Percentiles rank a stretch among this genome's conserved stretches.
These are phyloP conservation scores for Apis cerana DNA, from an alignment of 1,140 invertebrate genomes.

Conservation along the genomic window DNA sequence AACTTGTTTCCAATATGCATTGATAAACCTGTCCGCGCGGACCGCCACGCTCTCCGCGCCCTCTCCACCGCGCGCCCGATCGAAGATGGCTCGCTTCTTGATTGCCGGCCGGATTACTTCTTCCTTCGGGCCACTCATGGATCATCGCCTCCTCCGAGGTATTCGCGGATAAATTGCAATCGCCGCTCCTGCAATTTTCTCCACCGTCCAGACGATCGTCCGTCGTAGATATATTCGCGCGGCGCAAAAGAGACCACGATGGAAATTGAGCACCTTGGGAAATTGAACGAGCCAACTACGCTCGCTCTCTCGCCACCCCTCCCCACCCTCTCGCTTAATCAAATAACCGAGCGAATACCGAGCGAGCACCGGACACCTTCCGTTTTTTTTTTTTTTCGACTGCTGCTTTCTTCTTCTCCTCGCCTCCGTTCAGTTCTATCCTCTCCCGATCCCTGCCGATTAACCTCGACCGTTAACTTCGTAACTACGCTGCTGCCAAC, in stretches of 20 bases:
- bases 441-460: slow-evolving; percentile 5
- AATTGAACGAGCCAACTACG: slow-evolving; percentile 30
- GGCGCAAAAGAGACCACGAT: slow-evolving; percentile 57
- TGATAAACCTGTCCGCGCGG: slow-evolving; percentile 69
- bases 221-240: slow-evolving; percentile 56
- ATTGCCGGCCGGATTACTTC: slow-evolving; percentile 67
- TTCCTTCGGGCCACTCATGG: slow-evolving; percentile 61
- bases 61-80: slow-evolving; percentile 19
- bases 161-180: slow-evolving; percentile 63
- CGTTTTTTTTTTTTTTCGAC: neutral
- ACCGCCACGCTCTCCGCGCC: slow-evolving; percentile 10
- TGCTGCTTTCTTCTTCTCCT: neutral
- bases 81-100: slow-evolving; percentile 64
- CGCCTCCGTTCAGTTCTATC: neutral
- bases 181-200: slow-evolving; percentile 64
- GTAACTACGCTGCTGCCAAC: neutral
- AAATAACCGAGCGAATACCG: slow-evolving; percentile 11
- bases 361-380: neutral
- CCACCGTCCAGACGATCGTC: slow-evolving; percentile 60
- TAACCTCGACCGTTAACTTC: slow-evolving; percentile 19
- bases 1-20: slow-evolving; percentile 73
- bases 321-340: slow-evolving; percentile 21
- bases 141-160: slow-evolving; percentile 60
- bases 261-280: slow-evolving; percentile 49
- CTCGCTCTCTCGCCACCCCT: neutral